These are phyloP conservation scores for Tiliacea aurago DNA, from an alignment of 2,888 invertebrate genomes.

Conservation along the genomic window DNA sequence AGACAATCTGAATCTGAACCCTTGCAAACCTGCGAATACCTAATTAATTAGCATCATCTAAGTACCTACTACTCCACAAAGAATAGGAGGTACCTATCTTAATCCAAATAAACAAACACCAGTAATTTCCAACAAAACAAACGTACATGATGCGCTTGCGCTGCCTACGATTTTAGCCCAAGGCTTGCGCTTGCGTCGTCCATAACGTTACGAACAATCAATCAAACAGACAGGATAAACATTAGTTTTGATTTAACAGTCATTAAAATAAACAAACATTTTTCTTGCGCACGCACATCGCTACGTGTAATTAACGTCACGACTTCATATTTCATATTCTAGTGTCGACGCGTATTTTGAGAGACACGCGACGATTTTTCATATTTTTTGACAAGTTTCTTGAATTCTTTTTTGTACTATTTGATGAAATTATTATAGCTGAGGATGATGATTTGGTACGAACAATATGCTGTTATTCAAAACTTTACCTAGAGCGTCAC, in stretches of 20 bases:
- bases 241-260: constrained; percentile 83
- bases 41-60: not conserved
- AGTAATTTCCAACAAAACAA: constrained; percentile 51
- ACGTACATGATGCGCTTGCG: constrained; percentile 32
- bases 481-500: not conserved
- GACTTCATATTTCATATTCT: constrained; percentile 77
- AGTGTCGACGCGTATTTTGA: constrained; percentile 64
- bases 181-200: constrained; percentile 72
- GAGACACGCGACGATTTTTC: constrained; percentile 66
- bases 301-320: constrained; percentile 81
- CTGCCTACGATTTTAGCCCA: constrained; percentile 68
- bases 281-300: constrained; percentile 72
- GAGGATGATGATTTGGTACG: not conserved
- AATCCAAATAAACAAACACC: constrained; percentile 34
- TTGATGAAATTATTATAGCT: constrained; percentile 22
- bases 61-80: not conserved
- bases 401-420: constrained; percentile 14
- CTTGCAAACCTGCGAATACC: not conserved
- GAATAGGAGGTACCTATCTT: not conserved
- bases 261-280: constrained; percentile 84
- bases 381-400: constrained; percentile 63
- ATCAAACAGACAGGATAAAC: constrained; percentile 83
- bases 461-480: not conserved
- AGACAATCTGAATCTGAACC: too few species aligned
- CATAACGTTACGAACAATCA: constrained; percentile 78